These are phyloP conservation scores for Scelioninae gen. 2 DNA, from an alignment of 2,888 invertebrate species.

Conservation along the genomic window DNA sequence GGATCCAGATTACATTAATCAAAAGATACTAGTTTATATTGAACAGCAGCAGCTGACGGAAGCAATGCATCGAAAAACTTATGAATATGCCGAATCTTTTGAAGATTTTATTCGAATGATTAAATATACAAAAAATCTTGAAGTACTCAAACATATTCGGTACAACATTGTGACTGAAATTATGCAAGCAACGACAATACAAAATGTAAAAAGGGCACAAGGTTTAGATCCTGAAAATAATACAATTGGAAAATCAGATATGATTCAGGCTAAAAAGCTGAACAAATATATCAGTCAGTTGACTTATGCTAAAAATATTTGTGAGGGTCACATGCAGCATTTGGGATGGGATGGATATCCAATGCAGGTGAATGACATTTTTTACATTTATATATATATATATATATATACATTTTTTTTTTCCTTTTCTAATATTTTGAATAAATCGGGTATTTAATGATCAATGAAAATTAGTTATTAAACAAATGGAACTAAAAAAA, in stretches of 20 bases:
- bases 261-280: slow-evolving; percentile 86
- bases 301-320: slow-evolving; percentile 87
- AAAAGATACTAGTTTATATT: slow-evolving; percentile 88
- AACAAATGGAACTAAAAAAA: no score
- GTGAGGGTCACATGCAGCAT: slow-evolving; percentile 84
- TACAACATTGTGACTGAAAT: slow-evolving; percentile 93
- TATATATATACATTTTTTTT: no score
- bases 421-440: no score
- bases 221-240: slow-evolving; percentile 82
- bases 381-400: no score
- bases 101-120: slow-evolving; percentile 92
- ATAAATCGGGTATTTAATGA: no score
- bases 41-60: slow-evolving; percentile 87
- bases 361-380: slow-evolving; percentile 66
- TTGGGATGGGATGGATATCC: slow-evolving; percentile 85
- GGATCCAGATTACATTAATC: slow-evolving; percentile 94
- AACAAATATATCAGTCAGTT: slow-evolving; percentile 90
- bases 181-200: slow-evolving; percentile 94
- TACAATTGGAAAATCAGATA: slow-evolving; percentile 83
- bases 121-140: slow-evolving; percentile 86
- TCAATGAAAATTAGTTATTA: no score
- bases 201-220: slow-evolving; percentile 91
- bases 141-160: slow-evolving; percentile 89
- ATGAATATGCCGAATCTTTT: slow-evolving; percentile 91
- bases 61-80: slow-evolving; percentile 87